Evolutionary conservation across 2,113 vertebrate genomes (phyloP).

Genomic region (Microcebus lehilahytsara): DNA sequence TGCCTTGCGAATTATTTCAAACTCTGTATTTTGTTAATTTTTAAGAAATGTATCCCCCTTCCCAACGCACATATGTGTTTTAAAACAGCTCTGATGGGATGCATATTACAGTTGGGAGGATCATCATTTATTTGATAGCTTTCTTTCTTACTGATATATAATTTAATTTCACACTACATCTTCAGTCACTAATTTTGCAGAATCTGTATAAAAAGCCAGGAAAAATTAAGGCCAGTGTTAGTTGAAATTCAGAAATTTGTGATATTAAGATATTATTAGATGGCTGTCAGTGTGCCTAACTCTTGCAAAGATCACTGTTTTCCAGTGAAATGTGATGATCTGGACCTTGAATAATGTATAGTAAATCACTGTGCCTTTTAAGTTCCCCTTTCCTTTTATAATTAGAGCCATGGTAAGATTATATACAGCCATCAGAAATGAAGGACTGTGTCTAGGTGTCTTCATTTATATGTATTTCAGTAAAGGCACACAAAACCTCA

Average conservation of each 20-base stretch:
- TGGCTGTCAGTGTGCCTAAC: neutral
- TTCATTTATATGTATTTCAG: neutral
- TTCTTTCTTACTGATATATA: neutral
- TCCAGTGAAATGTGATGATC: neutral
- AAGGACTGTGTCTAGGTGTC: neutral
- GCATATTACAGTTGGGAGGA: neutral
- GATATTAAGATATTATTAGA: constrained; percentile 50
- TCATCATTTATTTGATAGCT: neutral
- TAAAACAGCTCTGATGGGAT: neutral
- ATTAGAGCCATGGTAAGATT: neutral
- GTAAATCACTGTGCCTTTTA: neutral
- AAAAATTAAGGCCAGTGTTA: constrained; percentile 68
- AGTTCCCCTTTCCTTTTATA: neutral
- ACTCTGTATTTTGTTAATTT: neutral
- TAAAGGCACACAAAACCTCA: neutral
- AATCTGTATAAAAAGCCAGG: constrained; percentile 42
- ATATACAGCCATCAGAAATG: neutral
- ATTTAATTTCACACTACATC: constrained; percentile 14
- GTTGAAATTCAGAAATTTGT: constrained; percentile 67
- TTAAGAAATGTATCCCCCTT: neutral
- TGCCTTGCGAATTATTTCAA: neutral
- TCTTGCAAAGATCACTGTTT: constrained; percentile 47
- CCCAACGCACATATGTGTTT: neutral
- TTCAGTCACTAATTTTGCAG: constrained; percentile 50
- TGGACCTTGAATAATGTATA: neutral